Conservation (phyloP, 2,888 invertebrate species). For the Parnassius orleans region DNA sequence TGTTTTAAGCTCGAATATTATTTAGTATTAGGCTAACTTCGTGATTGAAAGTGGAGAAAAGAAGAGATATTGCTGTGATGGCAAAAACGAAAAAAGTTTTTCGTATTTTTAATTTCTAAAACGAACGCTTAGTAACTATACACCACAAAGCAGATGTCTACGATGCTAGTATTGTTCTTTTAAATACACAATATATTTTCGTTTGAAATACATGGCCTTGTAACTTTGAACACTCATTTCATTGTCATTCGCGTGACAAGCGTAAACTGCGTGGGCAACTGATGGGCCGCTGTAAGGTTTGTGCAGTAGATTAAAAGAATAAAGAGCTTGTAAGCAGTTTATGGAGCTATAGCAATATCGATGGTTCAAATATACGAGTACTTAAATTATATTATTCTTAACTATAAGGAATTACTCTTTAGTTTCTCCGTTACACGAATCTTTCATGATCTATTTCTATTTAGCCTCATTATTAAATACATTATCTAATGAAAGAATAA, state of each 20-base stretch:
- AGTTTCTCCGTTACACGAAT: no score
- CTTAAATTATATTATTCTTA: no score
- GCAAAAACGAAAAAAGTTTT: no score
- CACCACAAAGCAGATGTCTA: not conserved
- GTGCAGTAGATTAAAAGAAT: constrained; percentile 31
- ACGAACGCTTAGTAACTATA: no score
- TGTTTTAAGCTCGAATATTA: no score
- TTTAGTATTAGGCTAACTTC: no score
- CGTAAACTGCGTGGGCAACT: constrained; percentile 34
- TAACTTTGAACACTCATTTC: constrained; percentile 23
- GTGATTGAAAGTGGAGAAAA: no score
- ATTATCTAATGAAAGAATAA: no score
- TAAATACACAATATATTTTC: constrained; percentile 15
- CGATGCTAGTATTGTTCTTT: constrained; percentile 4
- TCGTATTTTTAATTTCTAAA: no score
- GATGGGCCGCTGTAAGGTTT: constrained; percentile 27
- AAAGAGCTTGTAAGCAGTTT: constrained; percentile 8
- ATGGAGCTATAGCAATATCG: not conserved
- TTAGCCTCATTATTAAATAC: not conserved
- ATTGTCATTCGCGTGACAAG: constrained; percentile 36
- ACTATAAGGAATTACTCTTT: no score
- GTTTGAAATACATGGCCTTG: constrained; percentile 17
- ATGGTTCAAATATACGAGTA: not conserved
- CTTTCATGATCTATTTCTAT: not conserved
- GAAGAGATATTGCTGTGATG: no score